A percentile compares a stretch with the other conserved stretches of the same genome.
Evolutionary conservation across 2,888 invertebrate genomes (phyloP).

Genomic region (Polyommatus iphigenia): DNA sequence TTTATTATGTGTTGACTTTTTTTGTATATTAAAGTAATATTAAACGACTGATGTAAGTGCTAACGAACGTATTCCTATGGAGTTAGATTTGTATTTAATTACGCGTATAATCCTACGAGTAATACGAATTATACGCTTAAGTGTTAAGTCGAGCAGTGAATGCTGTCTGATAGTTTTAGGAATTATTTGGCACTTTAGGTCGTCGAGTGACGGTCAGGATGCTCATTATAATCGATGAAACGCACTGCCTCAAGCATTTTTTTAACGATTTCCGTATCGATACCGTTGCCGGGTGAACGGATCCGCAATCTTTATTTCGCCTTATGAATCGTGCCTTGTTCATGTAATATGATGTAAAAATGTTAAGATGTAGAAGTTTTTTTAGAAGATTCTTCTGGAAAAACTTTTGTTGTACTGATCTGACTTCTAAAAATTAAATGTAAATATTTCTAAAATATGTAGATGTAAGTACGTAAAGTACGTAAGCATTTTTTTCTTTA

Average conservation of each 20-base stretch:
- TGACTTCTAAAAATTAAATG: slow-evolving; percentile 17
- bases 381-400: neutral
- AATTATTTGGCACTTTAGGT: slow-evolving; percentile 44
- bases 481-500: slow-evolving; percentile 4
- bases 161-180: slow-evolving; percentile 47
- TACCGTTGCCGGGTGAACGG: slow-evolving; percentile 32
- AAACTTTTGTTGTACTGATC: neutral
- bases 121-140: slow-evolving; percentile 58
- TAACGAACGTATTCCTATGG: slow-evolving; percentile 28
- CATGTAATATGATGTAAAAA: slow-evolving; percentile 21
- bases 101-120: slow-evolving; percentile 54
- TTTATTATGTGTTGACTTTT: slow-evolving; percentile 46
- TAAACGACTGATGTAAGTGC: slow-evolving; percentile 28
- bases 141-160: slow-evolving; percentile 48
- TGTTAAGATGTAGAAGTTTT: slow-evolving; percentile 17
- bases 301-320: slow-evolving; percentile 48
- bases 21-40: slow-evolving; percentile 39
- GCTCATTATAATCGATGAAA: slow-evolving; percentile 66
- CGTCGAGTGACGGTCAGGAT: slow-evolving; percentile 61
- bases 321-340: slow-evolving; percentile 54
- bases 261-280: slow-evolving; percentile 34
- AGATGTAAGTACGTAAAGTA: slow-evolving; percentile 19
- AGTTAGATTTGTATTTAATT: slow-evolving; percentile 29
- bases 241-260: slow-evolving; percentile 56
- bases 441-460: slow-evolving; percentile 27